Conservation (phyloP, 2,113 vertebrate species). For the Arenaria interpres region DNA sequence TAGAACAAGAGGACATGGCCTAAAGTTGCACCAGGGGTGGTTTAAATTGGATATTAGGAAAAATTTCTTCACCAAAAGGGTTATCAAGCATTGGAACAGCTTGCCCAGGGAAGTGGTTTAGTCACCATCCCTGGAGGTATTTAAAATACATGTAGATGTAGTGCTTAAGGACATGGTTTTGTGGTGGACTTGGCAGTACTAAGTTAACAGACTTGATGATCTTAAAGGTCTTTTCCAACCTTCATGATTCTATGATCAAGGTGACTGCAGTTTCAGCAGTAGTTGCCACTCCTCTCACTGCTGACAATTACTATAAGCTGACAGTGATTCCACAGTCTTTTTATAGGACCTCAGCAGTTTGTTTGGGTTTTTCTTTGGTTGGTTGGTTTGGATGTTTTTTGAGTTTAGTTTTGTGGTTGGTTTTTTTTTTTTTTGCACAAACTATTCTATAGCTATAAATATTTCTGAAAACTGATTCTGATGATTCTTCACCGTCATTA, state of each 20-base stretch:
- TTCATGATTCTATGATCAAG: neutral
- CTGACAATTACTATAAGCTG: neutral
- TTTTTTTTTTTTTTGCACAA: neutral
- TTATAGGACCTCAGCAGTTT: neutral
- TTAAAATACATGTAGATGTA: neutral
- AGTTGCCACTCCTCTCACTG: neutral
- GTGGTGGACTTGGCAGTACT: neutral
- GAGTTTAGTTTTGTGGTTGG: too few species aligned
- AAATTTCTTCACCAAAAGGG: neutral
- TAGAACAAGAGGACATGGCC: neutral
- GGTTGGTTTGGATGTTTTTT: neutral
- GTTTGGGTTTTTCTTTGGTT: neutral
- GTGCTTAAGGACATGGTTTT: neutral
- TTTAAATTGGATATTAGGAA: neutral
- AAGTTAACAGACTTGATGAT: neutral
- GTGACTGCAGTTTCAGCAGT: neutral
- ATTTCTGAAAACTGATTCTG: neutral
- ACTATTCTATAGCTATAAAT: neutral
- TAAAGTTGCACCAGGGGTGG: neutral
- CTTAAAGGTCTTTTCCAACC: neutral
- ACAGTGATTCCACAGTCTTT: neutral
- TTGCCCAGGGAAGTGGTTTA: neutral
- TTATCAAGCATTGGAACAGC: neutral
- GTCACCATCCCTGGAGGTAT: neutral
- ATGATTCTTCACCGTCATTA: neutral